Percentiles rank a stretch among this genome's conserved stretches.
These are phyloP conservation scores for Dasysyrphus tricinctus DNA, from an alignment of 2,888 invertebrate genomes.

Conservation along the genomic window DNA sequence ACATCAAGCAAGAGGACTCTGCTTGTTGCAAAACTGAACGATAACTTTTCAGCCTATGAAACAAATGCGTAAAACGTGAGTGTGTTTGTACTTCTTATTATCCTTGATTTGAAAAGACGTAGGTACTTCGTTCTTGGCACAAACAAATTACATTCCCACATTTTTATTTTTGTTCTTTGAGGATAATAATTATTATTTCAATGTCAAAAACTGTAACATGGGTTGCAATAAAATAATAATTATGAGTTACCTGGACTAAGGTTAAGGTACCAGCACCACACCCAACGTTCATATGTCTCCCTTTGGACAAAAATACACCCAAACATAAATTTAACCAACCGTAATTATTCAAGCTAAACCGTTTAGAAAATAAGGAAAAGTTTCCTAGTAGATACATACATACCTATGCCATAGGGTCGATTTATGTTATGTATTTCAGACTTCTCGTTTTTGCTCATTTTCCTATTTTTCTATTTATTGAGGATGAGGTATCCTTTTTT, in stretches of 20 bases:
- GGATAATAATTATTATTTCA: slow-evolving; percentile 20
- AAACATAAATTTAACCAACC: not conserved
- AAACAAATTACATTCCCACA: not conserved
- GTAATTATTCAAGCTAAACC: not conserved
- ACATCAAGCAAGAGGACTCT: no score
- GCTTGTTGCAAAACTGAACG: not conserved
- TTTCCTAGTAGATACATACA: not conserved
- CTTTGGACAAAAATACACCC: not conserved
- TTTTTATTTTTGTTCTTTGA: slow-evolving; percentile 12
- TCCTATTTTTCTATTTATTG: not conserved
- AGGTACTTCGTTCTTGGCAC: not conserved
- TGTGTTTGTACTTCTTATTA: not conserved
- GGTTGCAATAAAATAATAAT: slow-evolving; percentile 1
- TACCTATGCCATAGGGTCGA: not conserved
- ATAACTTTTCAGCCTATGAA: not conserved
- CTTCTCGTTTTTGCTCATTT: not conserved
- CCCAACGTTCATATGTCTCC: not conserved
- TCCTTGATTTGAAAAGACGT: not conserved
- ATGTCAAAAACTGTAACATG: slow-evolving; percentile 26
- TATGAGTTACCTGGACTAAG: not conserved
- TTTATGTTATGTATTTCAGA: not conserved
- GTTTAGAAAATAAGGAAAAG: not conserved
- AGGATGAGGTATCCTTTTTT: not conserved
- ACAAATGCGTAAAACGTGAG: not conserved
- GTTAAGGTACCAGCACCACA: not conserved